Conservation (phyloP, 2,888 invertebrate species). For the Diaphora mendica region DNA sequence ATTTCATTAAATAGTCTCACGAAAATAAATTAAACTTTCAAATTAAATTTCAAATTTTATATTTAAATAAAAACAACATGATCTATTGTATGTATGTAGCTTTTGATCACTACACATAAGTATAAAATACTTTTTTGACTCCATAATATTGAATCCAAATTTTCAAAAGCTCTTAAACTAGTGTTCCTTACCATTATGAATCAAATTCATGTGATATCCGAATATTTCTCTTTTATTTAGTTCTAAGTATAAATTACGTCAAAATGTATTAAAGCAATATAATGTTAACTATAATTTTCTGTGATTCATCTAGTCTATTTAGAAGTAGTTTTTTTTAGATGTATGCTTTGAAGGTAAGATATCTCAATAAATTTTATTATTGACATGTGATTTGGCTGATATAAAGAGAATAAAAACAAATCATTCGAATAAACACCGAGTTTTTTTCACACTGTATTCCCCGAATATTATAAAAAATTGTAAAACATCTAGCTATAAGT, state of each 20-base stretch:
- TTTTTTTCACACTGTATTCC: slow-evolving; percentile 55
- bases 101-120: background rate
- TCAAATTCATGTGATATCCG: background rate
- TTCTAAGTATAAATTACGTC: background rate
- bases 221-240: background rate
- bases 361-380: background rate
- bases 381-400: slow-evolving; percentile 11
- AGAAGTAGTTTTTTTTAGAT: background rate
- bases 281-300: background rate
- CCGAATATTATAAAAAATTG: slow-evolving; percentile 27
- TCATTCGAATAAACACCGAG: slow-evolving; percentile 24
- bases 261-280: background rate
- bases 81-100: too few species aligned
- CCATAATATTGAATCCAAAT: background rate
- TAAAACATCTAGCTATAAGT: slow-evolving; percentile 49
- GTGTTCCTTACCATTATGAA: background rate
- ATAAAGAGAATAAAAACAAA: slow-evolving; percentile 9
- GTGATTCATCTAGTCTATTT: background rate
- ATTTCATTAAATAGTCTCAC: too few species aligned
- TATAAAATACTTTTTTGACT: background rate
- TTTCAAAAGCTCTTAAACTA: background rate
- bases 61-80: too few species aligned
- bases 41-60: too few species aligned
- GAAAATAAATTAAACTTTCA: too few species aligned
- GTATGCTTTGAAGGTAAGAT: slow-evolving; percentile 1